Percentiles rank a stretch among this genome's conserved stretches.
phyloP scores from a whole-genome alignment of 2,113 vertebrate genomes.

The Actinemys pallida region DNA sequence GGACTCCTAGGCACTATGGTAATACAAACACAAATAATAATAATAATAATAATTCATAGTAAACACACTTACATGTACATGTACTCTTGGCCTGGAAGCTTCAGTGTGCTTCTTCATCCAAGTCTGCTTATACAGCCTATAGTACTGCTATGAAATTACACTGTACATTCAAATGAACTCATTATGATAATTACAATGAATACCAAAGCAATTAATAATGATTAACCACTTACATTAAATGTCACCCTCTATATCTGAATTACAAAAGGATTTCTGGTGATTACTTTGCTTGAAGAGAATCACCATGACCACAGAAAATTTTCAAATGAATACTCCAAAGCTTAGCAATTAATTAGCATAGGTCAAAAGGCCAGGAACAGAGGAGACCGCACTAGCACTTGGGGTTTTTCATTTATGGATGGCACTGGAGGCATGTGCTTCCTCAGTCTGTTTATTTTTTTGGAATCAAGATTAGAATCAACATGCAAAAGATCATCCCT shows the following conservation, averaged over 20 bases:
- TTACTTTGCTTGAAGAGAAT: constrained; percentile 68
- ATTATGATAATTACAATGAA: constrained; percentile 61
- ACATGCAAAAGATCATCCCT: background rate
- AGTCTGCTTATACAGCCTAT: background rate
- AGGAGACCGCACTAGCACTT: constrained; percentile 39
- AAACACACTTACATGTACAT: background rate
- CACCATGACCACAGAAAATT: constrained; percentile 70
- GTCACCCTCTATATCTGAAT: constrained; percentile 71
- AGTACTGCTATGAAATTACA: constrained; percentile 38
- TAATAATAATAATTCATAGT: background rate
- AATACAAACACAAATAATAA: background rate
- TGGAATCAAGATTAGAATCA: constrained; percentile 51
- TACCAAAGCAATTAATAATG: constrained; percentile 77
- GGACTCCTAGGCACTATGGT: background rate
- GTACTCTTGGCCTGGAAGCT: background rate
- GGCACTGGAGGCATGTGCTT: constrained; percentile 40
- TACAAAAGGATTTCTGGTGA: constrained; percentile 65
- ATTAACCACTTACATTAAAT: constrained; percentile 78
- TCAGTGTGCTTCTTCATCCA: background rate
- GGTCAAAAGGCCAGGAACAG: constrained; percentile 70
- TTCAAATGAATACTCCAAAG: constrained; percentile 60
- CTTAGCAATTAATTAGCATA: constrained; percentile 75
- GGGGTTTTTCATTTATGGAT: constrained; percentile 47
- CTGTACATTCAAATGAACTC: constrained; percentile 53
- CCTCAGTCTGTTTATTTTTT: constrained; percentile 52